Evolutionary conservation across 2,113 vertebrate species (phyloP).

Genomic region (Nanorana parkeri): DNA sequence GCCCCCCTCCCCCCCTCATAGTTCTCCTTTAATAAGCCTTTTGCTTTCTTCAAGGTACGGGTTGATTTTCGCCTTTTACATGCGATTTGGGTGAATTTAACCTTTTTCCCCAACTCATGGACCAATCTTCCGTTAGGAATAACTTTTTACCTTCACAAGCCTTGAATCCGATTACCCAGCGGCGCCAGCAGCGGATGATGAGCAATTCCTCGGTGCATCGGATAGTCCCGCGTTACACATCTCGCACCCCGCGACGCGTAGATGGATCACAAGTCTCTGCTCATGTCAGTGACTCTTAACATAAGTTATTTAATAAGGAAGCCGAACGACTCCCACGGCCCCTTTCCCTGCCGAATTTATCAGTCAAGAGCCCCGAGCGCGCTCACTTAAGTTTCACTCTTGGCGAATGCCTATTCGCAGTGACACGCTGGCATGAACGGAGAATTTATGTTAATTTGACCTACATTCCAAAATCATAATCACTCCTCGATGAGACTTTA

Average conservation of each 20-base stretch:
- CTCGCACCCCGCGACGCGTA: not conserved
- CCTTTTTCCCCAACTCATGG: too few species aligned
- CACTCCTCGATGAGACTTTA: slow-evolving; percentile 18
- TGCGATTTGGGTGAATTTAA: too few species aligned
- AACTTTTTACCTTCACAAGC: too few species aligned
- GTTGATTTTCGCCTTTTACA: too few species aligned
- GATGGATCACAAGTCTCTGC: not conserved
- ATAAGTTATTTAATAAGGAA: not conserved
- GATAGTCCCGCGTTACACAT: too few species aligned
- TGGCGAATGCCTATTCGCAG: not conserved
- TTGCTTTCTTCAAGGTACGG: too few species aligned
- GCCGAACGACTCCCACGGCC: not conserved
- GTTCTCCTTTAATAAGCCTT: too few species aligned
- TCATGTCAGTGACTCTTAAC: not conserved
- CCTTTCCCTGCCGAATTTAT: not conserved
- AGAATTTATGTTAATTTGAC: slow-evolving; percentile 54
- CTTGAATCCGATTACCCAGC: too few species aligned
- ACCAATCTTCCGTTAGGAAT: too few species aligned
- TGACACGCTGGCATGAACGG: slow-evolving; percentile 27
- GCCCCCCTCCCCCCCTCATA: too few species aligned
- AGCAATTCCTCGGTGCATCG: too few species aligned
- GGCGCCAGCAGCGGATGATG: too few species aligned
- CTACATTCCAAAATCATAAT: slow-evolving; percentile 44
- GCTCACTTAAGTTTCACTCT: not conserved
- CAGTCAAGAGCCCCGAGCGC: slow-evolving; percentile 8